Conservation (phyloP, 2,888 invertebrate genomes). For the Dicranocentrus wangi region DNA sequence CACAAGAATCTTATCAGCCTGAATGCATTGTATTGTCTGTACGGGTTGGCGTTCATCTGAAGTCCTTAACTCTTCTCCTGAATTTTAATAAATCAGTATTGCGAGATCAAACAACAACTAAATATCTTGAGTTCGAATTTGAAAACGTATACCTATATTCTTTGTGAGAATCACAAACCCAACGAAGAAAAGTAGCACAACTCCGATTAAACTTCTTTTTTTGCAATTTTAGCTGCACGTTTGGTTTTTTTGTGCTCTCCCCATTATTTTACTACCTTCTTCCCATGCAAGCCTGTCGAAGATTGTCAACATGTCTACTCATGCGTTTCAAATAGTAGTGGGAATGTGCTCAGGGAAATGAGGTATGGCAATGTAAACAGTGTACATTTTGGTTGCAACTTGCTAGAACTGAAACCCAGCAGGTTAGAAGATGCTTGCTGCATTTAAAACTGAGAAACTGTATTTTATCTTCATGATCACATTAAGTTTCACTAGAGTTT, state of each 20-base stretch:
- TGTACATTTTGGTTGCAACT: too few species aligned
- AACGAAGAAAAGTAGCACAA: conserved; percentile 32
- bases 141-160: too few species aligned
- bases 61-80: too few species aligned
- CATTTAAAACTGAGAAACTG: conserved; percentile 4
- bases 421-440: too few species aligned
- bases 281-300: conserved; percentile 20
- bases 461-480: conserved; percentile 2
- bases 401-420: too few species aligned
- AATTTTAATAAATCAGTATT: neutral
- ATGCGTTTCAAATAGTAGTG: conserved; percentile 33
- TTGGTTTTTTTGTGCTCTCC: conserved; percentile 14
- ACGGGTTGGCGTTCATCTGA: too few species aligned
- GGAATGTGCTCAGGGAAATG: conserved; percentile 8
- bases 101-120: neutral
- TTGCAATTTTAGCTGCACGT: conserved; percentile 20
- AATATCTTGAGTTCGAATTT: too few species aligned
- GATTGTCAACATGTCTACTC: conserved; percentile 50
- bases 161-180: too few species aligned
- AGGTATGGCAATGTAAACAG: too few species aligned
- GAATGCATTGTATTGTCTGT: too few species aligned
- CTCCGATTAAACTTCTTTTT: conserved; percentile 7
- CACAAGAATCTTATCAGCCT: neutral
- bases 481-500: neutral
- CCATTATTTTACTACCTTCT: neutral